Percentiles rank a stretch among this genome's conserved stretches.
phyloP scores from a whole-genome alignment of 2,888 invertebrate genomes.

The Meganola albula region DNA sequence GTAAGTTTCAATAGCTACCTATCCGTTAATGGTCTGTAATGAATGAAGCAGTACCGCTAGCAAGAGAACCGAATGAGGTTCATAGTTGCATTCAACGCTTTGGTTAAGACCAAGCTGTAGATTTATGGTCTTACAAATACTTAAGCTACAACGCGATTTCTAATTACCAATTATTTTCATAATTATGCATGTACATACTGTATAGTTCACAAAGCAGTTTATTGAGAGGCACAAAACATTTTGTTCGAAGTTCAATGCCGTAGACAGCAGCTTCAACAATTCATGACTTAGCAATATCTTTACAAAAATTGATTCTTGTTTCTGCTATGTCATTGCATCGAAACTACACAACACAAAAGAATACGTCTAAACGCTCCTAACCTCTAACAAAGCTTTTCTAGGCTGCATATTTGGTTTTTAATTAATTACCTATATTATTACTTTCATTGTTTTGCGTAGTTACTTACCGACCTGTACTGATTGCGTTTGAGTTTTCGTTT shows the following conservation, averaged over 20 bases:
- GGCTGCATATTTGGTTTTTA: slow-evolving; percentile 7
- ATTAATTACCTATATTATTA: background rate
- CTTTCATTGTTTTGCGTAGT: background rate
- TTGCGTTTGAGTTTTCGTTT: too few species aligned
- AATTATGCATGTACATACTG: too few species aligned
- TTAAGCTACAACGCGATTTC: slow-evolving; percentile 21
- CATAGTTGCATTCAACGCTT: too few species aligned
- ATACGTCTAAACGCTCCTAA: slow-evolving; percentile 35
- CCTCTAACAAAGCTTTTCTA: slow-evolving; percentile 30
- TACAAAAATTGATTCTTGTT: slow-evolving; percentile 33
- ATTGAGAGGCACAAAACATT: slow-evolving; percentile 26
- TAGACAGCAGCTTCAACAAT: slow-evolving; percentile 34
- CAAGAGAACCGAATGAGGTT: too few species aligned
- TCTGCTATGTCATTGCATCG: slow-evolving; percentile 41
- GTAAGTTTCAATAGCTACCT: too few species aligned
- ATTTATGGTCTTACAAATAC: too few species aligned
- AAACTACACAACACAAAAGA: slow-evolving; percentile 33
- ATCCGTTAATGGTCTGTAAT: too few species aligned
- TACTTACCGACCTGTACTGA: too few species aligned
- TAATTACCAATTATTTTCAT: slow-evolving; percentile 22
- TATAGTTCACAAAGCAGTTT: too few species aligned
- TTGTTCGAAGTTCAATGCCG: slow-evolving; percentile 58
- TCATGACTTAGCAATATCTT: slow-evolving; percentile 43
- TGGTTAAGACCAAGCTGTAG: too few species aligned
- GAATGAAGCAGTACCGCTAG: too few species aligned